Evolutionary conservation across 1,140 invertebrate genomes (phyloP).

Genomic region (Gyrodactylus bullatarudis): DNA sequence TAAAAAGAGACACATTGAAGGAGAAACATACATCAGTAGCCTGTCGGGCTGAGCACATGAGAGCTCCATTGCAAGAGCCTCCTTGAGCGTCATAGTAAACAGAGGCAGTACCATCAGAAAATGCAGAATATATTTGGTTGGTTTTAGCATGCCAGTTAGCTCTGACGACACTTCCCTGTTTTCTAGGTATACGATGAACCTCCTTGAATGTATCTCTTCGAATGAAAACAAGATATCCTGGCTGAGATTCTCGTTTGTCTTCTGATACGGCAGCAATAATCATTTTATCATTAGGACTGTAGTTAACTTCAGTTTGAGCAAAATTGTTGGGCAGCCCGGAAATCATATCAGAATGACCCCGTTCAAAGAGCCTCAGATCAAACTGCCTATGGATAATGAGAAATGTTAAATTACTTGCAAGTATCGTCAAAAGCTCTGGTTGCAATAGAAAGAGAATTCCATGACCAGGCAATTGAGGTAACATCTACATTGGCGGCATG

Average conservation of each 20-base stretch:
- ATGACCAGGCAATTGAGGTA: not conserved
- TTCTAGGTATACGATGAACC: not conserved
- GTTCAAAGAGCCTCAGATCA: not conserved
- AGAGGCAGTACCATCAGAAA: not conserved
- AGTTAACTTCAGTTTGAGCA: not conserved
- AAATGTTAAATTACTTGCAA: not conserved
- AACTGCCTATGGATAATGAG: not conserved
- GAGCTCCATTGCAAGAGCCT: not conserved
- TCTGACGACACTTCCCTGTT: not conserved
- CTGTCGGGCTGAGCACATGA: not conserved
- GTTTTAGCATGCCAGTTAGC: not conserved
- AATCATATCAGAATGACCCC: not conserved
- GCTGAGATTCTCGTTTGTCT: not conserved
- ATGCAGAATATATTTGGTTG: not conserved
- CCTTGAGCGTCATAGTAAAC: not conserved
- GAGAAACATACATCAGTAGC: not conserved
- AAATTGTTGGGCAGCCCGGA: not conserved
- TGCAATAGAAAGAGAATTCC: not conserved
- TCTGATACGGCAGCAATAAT: not conserved
- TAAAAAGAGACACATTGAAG: not conserved
- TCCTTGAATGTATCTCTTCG: not conserved
- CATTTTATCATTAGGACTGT: not conserved
- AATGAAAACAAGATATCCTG: not conserved
- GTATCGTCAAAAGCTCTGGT: not conserved
- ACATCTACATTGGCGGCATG: not conserved